Percentiles rank a stretch among this genome's conserved stretches.
Evolutionary conservation across 2,797 vertebrate genomes (phyloP).

Genomic region (Myotis vivesi): DNA sequence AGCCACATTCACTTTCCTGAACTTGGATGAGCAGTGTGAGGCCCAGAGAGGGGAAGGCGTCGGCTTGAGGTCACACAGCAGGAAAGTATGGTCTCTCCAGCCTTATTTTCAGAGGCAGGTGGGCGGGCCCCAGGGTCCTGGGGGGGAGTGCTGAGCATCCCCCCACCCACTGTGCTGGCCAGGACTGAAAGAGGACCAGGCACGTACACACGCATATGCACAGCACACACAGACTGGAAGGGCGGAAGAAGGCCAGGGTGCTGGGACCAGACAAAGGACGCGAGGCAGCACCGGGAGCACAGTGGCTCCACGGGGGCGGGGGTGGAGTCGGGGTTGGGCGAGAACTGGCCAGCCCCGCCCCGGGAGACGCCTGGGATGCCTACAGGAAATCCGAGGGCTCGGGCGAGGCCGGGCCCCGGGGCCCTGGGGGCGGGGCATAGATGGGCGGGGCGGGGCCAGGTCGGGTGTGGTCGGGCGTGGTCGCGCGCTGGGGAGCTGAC

Average conservation of each 20-base stretch:
- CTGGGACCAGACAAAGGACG: constrained; percentile 75
- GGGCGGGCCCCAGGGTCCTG: constrained; percentile 29
- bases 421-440: constrained; percentile 51
- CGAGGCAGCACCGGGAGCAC: constrained; percentile 49
- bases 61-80: constrained; percentile 55
- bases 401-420: constrained; percentile 50
- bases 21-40: not conserved
- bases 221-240: constrained; percentile 15
- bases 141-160: not conserved
- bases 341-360: constrained; percentile 62
- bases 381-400: constrained; percentile 66
- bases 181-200: not conserved
- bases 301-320: constrained; percentile 62
- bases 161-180: not conserved
- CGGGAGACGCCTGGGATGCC: constrained; percentile 63
- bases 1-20: not conserved
- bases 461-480: constrained; percentile 66
- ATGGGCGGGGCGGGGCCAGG: constrained; percentile 65
- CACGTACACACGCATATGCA: constrained; percentile 36
- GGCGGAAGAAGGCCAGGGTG: constrained; percentile 29
- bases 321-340: constrained; percentile 67
- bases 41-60: constrained; percentile 22
- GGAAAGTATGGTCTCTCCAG: not conserved
- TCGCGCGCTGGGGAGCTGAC: constrained; percentile 73
- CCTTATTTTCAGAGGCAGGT: constrained; percentile 21